Evolutionary conservation across 1,140 invertebrate genomes (phyloP), one percentile per base, ranked within the genome.

Genomic region (Thaumatotibia leucotreta): DNA sequence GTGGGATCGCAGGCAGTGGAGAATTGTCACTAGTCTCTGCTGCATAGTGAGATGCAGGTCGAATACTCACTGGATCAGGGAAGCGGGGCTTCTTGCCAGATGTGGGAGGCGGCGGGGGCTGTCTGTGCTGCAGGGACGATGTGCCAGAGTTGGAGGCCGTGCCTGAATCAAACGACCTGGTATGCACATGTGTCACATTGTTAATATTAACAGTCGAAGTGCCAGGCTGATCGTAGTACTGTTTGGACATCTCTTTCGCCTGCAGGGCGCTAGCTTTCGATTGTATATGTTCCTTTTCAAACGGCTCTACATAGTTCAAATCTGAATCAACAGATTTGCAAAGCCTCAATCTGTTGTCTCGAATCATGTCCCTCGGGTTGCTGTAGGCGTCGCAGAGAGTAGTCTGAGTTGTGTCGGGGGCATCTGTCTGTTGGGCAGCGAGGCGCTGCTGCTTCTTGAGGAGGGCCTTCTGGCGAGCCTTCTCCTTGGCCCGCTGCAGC

Each of bases 261-360:
- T 86, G 68, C 24, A 89, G 64, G n/a, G 88, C 88, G 82, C 82
- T 86, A 14, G 84, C 80, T 79, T 88, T 88, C 6, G 88, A 91
- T 64, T 91, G 84, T 10, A 91, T 91, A 24, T 80, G 76, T 61
- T 91, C 88, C 65, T 89, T 89, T 65, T 91, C 86, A 80, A 91
- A 91, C 22, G 88, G 88, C 45, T 91, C 88, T 50, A 91, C 88
- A 82, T 91, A 91, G 71, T 91, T 86, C 27, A 91, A 73, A 72
- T 91, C 88, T 6, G 88, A 91, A 24, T 91, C 88, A 63, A 91
- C 88, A 67, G 88, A 91, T 71, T 91, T 89, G 64, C 85, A 91
- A 4, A 88, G 66, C 66, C 88, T 69, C 4, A 88, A 64, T 32
- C 78, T 75, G 67, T 82, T 88, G 22, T 89, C 81, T 24, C 78